Evolutionary conservation across 1,140 invertebrate species (phyloP).

Genomic region (Chlorops oryzae): DNA sequence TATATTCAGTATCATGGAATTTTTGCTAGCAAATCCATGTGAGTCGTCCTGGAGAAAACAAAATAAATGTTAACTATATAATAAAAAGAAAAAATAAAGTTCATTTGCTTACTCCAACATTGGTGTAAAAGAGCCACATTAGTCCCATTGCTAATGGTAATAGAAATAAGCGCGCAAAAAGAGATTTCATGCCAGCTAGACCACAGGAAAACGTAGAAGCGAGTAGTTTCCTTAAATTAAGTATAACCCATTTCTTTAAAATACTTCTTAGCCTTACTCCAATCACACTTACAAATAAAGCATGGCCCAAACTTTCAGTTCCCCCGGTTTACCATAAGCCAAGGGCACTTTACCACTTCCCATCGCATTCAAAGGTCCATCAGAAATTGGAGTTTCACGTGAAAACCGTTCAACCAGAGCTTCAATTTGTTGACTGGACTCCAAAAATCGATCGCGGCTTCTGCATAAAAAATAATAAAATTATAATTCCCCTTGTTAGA

Average conservation of each 20-base stretch:
- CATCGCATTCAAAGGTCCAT: slow-evolving; percentile 48
- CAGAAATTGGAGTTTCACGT: slow-evolving; percentile 56
- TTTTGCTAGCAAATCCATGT: slow-evolving; percentile 67
- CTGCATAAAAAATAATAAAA: neutral
- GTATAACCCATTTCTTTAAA: neutral
- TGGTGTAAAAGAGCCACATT: slow-evolving; percentile 75
- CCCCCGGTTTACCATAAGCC: slow-evolving; percentile 66
- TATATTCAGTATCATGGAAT: slow-evolving; percentile 75
- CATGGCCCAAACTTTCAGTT: slow-evolving; percentile 64
- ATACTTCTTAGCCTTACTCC: neutral
- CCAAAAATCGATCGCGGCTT: slow-evolving; percentile 60
- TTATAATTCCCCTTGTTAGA: neutral
- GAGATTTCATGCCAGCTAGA: slow-evolving; percentile 63
- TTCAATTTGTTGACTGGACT: slow-evolving; percentile 88
- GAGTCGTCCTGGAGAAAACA: slow-evolving; percentile 56
- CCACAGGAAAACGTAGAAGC: slow-evolving; percentile 72
- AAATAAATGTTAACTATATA: neutral
- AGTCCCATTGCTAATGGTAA: slow-evolving; percentile 72
- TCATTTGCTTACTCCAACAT: slow-evolving; percentile 53
- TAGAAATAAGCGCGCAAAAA: slow-evolving; percentile 65
- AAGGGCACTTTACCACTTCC: slow-evolving; percentile 64
- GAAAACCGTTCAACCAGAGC: slow-evolving; percentile 88
- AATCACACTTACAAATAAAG: slow-evolving; percentile 64
- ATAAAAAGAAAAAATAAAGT: neutral
- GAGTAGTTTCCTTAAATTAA: slow-evolving; percentile 59